Percentiles rank a stretch among this genome's conserved stretches.
Evolutionary conservation across 2,797 vertebrate species (phyloP).

Genomic region (Rhadinocentrus ornatus): DNA sequence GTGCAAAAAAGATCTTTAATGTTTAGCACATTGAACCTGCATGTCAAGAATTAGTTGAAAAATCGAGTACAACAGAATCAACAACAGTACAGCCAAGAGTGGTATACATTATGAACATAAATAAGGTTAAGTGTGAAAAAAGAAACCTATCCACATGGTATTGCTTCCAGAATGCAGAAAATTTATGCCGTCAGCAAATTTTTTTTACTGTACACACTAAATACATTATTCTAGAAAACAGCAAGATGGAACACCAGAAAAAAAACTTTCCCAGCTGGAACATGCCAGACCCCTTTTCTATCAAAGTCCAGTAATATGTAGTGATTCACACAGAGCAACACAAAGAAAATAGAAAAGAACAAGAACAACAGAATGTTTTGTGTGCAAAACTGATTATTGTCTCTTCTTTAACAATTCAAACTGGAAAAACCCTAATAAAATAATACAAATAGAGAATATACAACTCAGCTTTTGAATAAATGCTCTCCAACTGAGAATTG

Average conservation of each 20-base stretch:
- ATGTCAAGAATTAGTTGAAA: slow-evolving; percentile 5
- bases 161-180: slow-evolving; percentile 16
- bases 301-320: neutral
- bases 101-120: slow-evolving; percentile 2
- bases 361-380: neutral
- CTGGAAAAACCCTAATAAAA: slow-evolving; percentile 32
- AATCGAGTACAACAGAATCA: slow-evolving; percentile 19
- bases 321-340: neutral
- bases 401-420: slow-evolving; percentile 18
- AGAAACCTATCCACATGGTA: too few species aligned
- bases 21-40: slow-evolving; percentile 4
- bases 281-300: slow-evolving; percentile 26
- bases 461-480: slow-evolving; percentile 5
- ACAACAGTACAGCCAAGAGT: slow-evolving; percentile 24
- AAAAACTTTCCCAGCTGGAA: slow-evolving; percentile 46
- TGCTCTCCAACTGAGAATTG: slow-evolving; percentile 7
- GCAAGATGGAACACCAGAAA: slow-evolving; percentile 1
- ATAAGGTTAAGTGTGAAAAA: neutral
- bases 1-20: slow-evolving; percentile 34
- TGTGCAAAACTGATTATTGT: slow-evolving; percentile 1
- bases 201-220: neutral
- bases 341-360: neutral
- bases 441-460: slow-evolving; percentile 7
- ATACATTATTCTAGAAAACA: slow-evolving; percentile 18
- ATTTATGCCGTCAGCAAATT: too few species aligned